Conservation (phyloP, 1,140 invertebrate genomes). For the Zaprionus kolodkinae region DNA sequence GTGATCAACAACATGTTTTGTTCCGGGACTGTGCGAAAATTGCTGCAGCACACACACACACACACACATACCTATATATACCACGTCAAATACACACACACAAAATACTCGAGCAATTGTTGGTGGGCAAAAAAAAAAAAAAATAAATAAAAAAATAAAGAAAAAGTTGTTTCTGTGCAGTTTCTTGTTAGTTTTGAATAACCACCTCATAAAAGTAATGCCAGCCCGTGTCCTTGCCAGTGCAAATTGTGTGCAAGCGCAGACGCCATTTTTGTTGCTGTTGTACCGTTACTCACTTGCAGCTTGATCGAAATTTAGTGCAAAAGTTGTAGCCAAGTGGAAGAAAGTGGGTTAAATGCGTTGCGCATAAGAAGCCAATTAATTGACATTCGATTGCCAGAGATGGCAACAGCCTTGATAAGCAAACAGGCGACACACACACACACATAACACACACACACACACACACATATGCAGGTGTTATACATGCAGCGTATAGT, state of each 20-base stretch:
- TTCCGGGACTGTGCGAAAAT: conserved; percentile 56
- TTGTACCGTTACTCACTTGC: conserved; percentile 30
- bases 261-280: conserved; percentile 9
- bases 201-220: conserved; percentile 69
- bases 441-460: conserved; percentile 21
- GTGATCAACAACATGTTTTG: conserved; percentile 81
- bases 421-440: conserved; percentile 22
- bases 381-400: conserved; percentile 69
- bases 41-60: conserved; percentile 40
- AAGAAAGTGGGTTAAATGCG: conserved; percentile 50
- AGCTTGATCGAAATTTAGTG: conserved; percentile 68
- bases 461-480: conserved; percentile 2
- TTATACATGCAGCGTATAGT: neutral
- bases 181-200: conserved; percentile 64
- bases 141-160: conserved; percentile 22
- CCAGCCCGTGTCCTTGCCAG: conserved; percentile 62
- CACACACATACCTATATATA: conserved; percentile 1
- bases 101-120: conserved; percentile 21
- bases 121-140: conserved; percentile 35
- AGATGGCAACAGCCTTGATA: conserved; percentile 13
- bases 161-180: conserved; percentile 20
- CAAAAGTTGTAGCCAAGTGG: conserved; percentile 15
- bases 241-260: conserved; percentile 55
- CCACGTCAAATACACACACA: conserved; percentile 59
- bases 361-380: conserved; percentile 63